phyloP scores from a whole-genome alignment of 2,797 vertebrate species.

The Chaenodraco wilsoni region DNA sequence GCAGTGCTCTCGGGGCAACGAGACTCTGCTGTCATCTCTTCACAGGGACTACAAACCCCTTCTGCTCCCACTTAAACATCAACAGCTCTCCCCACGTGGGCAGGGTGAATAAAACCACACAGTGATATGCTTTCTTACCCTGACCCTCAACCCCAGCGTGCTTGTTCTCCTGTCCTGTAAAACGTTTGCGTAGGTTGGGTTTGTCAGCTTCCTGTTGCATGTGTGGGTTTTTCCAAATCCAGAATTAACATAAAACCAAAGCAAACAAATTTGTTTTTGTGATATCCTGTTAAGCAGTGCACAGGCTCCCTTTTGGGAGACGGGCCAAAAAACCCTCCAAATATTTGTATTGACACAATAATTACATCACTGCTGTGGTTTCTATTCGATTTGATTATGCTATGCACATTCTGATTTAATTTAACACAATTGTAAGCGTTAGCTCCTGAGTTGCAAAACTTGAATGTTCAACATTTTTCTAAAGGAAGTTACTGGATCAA shows the following conservation, averaged over 20 bases:
- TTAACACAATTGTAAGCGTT: slow-evolving; percentile 27
- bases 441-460: not conserved
- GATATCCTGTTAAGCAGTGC: slow-evolving; percentile 28
- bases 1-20: slow-evolving; percentile 64
- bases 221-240: slow-evolving; percentile 11
- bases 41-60: slow-evolving; percentile 53
- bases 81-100: slow-evolving; percentile 54
- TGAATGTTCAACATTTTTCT: slow-evolving; percentile 8
- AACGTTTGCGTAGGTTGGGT: slow-evolving; percentile 47
- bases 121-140: slow-evolving; percentile 43
- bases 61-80: slow-evolving; percentile 64
- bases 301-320: slow-evolving; percentile 37
- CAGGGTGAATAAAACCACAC: slow-evolving; percentile 58
- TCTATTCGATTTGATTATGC: slow-evolving; percentile 12
- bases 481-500: not conserved
- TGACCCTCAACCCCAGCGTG: slow-evolving; percentile 49
- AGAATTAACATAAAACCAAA: slow-evolving; percentile 48
- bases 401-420: slow-evolving; percentile 12
- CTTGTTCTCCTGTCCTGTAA: slow-evolving; percentile 45
- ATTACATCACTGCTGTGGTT: slow-evolving; percentile 39
- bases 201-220: slow-evolving; percentile 37
- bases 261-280: slow-evolving; percentile 40
- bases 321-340: slow-evolving; percentile 20
- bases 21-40: slow-evolving; percentile 59
- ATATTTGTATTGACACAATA: slow-evolving; percentile 51